Evolutionary conservation across 1,140 invertebrate genomes (phyloP), one percentile per base, ranked within the genome.

Genomic region (Diorhabda elongata): DNA sequence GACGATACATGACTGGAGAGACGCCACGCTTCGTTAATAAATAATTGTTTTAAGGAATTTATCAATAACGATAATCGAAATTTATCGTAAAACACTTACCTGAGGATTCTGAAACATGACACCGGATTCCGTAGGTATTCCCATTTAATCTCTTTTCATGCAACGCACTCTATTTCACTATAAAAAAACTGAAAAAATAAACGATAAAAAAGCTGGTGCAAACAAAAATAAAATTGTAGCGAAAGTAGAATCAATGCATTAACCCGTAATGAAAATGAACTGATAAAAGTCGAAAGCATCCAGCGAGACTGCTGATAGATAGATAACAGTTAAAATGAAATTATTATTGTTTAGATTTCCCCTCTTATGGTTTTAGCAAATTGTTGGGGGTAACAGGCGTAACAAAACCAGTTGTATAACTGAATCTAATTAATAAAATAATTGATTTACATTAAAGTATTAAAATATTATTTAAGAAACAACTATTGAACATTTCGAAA

Each of bases 261-360:
- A 52, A 52, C 6, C 47, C n/a, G n/a, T 8, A 52, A 52, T 52
- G 47, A 52, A 52, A 52, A 8, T 52, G 47, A 52, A 52, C 47
- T 52, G 47, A 52, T 52, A 52, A 52, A 52, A 26, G 26, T 26
- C 26, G 26, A 26, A 26, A 52, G 47, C 47, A 52, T 8, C 47
- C 6, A 52, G 47, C 47, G 47, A 52, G 47, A 52, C 47, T 52
- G n/a, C 47, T 52, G 47, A 52, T 52, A 52, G 47, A 52, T n/a
- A 52, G 47, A 52, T 52, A 52, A 52, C 47, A 52, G 3, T 52
- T n/a, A n/a, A n/a, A 52, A 52, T 52, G 47, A 52, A 52, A 52
- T 52, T 52, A 52, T 52, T 52, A n/a, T 52, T 52, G 47, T 52
- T 52, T 52, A 52, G 47, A 52, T 52, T 52, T 52, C 47, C 47